Evolutionary conservation across 92 coral and sea anemone species (phyloP), one percentile per base, ranked within the genome.

Genomic region (Chrysogorgia sp.): DNA sequence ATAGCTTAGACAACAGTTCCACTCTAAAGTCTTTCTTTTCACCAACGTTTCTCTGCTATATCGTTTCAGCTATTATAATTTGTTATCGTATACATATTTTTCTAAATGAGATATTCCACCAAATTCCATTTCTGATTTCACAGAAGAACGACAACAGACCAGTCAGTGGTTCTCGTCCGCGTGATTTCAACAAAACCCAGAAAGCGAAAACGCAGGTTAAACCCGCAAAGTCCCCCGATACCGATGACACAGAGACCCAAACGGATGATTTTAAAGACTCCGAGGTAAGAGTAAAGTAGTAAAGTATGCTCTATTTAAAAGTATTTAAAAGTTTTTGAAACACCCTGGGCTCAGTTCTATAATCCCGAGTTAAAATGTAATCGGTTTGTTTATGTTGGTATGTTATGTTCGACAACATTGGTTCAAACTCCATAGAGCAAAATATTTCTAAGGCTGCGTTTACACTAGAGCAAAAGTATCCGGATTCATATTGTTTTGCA

Each of bases 191-290:
- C 79, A 72, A 72, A 26, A 72, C 10, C 15, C 49, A 17, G 32
- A 72, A 72, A 34, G 28, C 79, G n/a, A 72, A 33, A 26, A 29
- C 79, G 58, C 79, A 72, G 43, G 65, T 72, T 7, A 72, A 72
- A 34, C 35, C 52, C 31, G 2, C 64, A n/a, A 72, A 72, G 34
- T 20, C 64, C 20, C 63, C 53, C 22, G 37, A 52, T 55, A 21
- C 64, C 7, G 49, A 33, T 55, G 79, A 53, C 25, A 40, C 40
- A 17, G 34, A 50, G 23, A 65, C 24, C 30, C 79, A 23, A 6
- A n/a, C 25, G 19, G 23, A 0, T 10, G 79, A 72, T 10, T n/a
- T n/a, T n/a, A 53, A 58, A 55, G 55, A 72, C n/a, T 53, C 79
- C 37, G 50, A 72, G 79, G 65, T 32, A 28, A 21, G n/a, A 33